phyloP scores from a whole-genome alignment of 2,113 vertebrate species.

The Oreamnos americanus region DNA sequence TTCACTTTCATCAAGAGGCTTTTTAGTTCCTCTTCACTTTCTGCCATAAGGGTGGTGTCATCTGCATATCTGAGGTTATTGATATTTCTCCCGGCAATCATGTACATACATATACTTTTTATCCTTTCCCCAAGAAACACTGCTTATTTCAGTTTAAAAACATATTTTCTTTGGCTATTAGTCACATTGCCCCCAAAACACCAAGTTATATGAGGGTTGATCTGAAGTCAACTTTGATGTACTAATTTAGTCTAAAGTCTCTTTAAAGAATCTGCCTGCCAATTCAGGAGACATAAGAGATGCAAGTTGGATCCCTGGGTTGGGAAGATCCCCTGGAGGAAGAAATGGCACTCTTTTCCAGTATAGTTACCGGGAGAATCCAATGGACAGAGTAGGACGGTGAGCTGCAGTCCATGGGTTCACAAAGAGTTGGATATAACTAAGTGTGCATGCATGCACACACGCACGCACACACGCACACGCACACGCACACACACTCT shows the following conservation, averaged over 20 bases:
- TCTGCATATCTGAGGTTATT: too few relatives aligned
- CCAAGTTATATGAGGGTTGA: neutral
- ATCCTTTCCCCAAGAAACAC: neutral
- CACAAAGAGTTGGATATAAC: neutral
- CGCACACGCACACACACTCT: neutral
- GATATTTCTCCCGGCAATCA: neutral
- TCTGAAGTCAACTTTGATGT: neutral
- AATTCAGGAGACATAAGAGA: neutral
- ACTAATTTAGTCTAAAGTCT: neutral
- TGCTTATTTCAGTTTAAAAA: neutral
- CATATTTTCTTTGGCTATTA: neutral
- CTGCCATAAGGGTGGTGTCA: too few relatives aligned
- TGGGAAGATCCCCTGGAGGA: neutral
- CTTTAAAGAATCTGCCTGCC: neutral
- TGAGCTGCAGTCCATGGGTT: neutral
- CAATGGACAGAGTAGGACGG: neutral
- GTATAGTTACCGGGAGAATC: rapidly evolving
- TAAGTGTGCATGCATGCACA: neutral
- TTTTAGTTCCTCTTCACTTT: too few relatives aligned
- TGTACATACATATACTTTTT: neutral
- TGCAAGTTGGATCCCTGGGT: neutral
- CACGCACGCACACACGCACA: too few relatives aligned
- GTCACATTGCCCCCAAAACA: neutral
- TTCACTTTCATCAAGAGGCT: too few relatives aligned
- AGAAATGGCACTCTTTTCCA: neutral